These are phyloP conservation scores for Drosophila trapezifrons DNA, from an alignment of 1,140 invertebrate species.

Conservation along the genomic window DNA sequence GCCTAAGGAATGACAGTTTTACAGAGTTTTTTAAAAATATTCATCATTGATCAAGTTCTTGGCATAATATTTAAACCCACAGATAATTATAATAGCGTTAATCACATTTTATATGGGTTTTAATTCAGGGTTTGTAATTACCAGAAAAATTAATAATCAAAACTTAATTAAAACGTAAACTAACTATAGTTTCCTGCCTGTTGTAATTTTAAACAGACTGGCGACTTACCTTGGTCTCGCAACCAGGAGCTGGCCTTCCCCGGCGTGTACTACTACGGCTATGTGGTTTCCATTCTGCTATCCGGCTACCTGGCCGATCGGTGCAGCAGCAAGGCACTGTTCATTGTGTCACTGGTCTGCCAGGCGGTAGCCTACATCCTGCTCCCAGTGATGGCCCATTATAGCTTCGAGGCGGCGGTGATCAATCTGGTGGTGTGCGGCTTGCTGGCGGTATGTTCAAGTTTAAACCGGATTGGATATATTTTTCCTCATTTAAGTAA, in stretches of 20 bases:
- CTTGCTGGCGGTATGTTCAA: constrained; percentile 52
- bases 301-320: constrained; percentile 67
- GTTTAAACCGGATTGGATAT: not conserved
- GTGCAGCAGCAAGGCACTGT: constrained; percentile 71
- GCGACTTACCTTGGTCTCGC: constrained; percentile 66
- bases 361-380: constrained; percentile 54
- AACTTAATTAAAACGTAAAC: too few species aligned
- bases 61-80: too few species aligned
- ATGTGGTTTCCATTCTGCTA: constrained; percentile 58
- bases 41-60: too few species aligned
- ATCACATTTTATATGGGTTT: too few species aligned
- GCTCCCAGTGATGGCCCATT: constrained; percentile 60
- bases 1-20: not conserved
- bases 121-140: too few species aligned
- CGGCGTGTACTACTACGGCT: constrained; percentile 73
- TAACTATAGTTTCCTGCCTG: too few species aligned
- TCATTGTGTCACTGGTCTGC: constrained; percentile 57
- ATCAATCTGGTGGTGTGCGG: constrained; percentile 56
- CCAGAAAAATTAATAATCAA: too few species aligned
- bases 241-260: constrained; percentile 63
- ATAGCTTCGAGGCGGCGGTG: constrained; percentile 48
- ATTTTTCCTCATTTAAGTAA: constrained; percentile 2
- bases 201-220: constrained; percentile 30
- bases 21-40: too few species aligned
- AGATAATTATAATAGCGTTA: too few species aligned